A percentile compares a stretch with the other conserved stretches of the same genome.
Evolutionary conservation across 1,140 invertebrate genomes (phyloP).

Genomic region (Coboldia fuscipes): DNA sequence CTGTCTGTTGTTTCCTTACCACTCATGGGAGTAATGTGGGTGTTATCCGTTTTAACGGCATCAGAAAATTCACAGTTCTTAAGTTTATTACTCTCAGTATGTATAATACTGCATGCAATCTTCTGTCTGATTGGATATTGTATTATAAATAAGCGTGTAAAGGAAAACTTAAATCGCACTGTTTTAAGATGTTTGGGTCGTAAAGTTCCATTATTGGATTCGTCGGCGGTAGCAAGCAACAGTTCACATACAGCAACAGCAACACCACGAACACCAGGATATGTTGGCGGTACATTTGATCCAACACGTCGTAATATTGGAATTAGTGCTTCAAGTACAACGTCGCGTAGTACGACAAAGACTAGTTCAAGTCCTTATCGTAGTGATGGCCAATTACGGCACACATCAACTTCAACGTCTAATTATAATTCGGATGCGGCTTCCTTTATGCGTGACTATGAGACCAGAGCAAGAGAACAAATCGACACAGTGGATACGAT

Average conservation of each 20-base stretch:
- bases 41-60: conserved; percentile 55
- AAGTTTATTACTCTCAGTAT: conserved; percentile 45
- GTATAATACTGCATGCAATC: conserved; percentile 44
- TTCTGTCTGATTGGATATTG: conserved; percentile 68
- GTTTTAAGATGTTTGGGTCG: conserved; percentile 57
- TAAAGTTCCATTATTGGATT: conserved; percentile 60
- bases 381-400: conserved; percentile 56
- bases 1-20: conserved; percentile 58
- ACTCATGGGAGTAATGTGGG: conserved; percentile 56
- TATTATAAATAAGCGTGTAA: conserved; percentile 53
- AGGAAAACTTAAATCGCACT: conserved; percentile 36
- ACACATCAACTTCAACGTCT: conserved; percentile 61
- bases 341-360: conserved; percentile 82
- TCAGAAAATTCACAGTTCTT: conserved; percentile 58
- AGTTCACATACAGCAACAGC: conserved; percentile 50
- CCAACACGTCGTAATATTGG: conserved; percentile 61
- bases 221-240: conserved; percentile 42
- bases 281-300: conserved; percentile 15
- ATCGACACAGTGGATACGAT: conserved; percentile 6
- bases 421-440: conserved; percentile 67
- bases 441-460: conserved; percentile 38
- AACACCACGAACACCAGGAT: conserved; percentile 22
- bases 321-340: conserved; percentile 88
- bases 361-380: conserved; percentile 79
- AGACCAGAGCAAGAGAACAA: conserved; percentile 23